phyloP scores from a whole-genome alignment of 2,113 vertebrate species.

The Melozone crissalis region DNA sequence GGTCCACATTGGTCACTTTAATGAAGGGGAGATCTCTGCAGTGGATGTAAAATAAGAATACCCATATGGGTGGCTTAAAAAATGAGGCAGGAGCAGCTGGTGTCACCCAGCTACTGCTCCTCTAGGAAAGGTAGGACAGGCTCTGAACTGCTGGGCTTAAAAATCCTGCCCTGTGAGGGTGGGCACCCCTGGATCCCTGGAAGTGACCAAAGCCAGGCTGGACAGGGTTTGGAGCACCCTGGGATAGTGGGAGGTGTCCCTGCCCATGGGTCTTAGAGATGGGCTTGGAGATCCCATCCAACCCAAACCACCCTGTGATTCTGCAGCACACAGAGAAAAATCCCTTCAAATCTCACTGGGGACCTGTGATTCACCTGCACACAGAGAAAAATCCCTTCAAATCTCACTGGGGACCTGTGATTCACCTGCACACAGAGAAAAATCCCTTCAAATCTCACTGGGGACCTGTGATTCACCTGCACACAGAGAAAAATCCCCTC shows the following conservation, averaged over 20 bases:
- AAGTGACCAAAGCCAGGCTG: rapidly evolving
- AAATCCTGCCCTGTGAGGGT: not conserved
- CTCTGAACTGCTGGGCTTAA: not conserved
- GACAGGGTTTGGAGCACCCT: not conserved
- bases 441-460: too few species aligned
- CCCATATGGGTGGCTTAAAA: not conserved
- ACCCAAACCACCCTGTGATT: not conserved
- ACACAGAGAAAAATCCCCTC: not conserved
- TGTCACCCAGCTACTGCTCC: not conserved
- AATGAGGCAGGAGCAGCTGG: not conserved
- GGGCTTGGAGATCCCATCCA: not conserved
- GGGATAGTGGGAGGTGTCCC: not conserved
- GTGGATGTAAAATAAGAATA: conserved; percentile 14
- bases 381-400: too few species aligned
- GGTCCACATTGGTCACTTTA: conserved; percentile 96
- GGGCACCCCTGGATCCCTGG: not conserved
- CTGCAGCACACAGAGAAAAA: not conserved
- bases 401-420: too few species aligned
- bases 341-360: too few species aligned
- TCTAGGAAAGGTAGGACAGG: not conserved
- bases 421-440: too few species aligned
- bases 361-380: too few species aligned
- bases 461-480: too few species aligned
- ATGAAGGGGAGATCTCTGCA: conserved; percentile 92
- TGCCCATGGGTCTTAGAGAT: not conserved